phyloP scores from a whole-genome alignment of 1,140 invertebrate genomes.

The Drosophila micromelanica region DNA sequence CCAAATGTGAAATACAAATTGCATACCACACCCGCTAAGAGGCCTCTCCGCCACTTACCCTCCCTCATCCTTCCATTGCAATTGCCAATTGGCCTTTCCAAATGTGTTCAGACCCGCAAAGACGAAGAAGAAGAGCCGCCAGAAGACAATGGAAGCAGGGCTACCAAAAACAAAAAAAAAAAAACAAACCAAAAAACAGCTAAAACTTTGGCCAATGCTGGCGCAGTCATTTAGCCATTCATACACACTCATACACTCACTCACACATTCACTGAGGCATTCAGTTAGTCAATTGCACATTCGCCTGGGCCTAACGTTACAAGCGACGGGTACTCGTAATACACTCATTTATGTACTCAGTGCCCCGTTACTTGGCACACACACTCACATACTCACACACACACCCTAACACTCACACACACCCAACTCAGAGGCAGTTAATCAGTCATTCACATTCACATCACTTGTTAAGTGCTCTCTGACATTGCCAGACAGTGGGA shows the following conservation, averaged over 20 bases:
- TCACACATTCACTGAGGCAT: constrained; percentile 35
- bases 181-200: background rate
- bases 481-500: constrained; percentile 52
- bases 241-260: constrained; percentile 19
- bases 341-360: constrained; percentile 4
- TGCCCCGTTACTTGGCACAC: constrained; percentile 27
- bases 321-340: constrained; percentile 18
- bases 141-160: constrained; percentile 47
- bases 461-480: constrained; percentile 47
- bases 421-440: constrained; percentile 25
- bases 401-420: background rate
- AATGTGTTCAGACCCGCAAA: constrained; percentile 17
- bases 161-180: background rate
- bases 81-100: constrained; percentile 55
- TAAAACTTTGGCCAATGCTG: background rate
- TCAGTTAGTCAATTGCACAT: constrained; percentile 49
- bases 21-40: constrained; percentile 62
- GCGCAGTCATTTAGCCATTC: constrained; percentile 15
- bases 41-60: constrained; percentile 4
- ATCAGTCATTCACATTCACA: constrained; percentile 59
- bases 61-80: constrained; percentile 11
- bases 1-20: constrained; percentile 74
- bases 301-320: constrained; percentile 36
- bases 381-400: background rate
- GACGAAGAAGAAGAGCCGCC: constrained; percentile 2